Evolutionary conservation across 2,888 invertebrate species (phyloP), one percentile per base, ranked within the genome.

Genomic region (Athetis lepigone): DNA sequence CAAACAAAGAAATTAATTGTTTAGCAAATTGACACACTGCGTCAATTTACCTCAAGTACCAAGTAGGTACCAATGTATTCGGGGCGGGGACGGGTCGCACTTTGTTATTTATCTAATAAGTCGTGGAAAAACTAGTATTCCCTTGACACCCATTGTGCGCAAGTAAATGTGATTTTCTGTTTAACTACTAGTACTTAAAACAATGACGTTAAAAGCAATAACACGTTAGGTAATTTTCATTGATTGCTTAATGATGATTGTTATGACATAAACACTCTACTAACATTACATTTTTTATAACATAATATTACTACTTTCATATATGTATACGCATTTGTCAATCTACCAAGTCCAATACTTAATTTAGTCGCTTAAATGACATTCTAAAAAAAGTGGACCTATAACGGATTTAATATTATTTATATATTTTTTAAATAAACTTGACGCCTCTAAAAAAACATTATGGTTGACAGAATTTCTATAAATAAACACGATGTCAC

Each of bases 81-180:
- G 54, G 65, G 70, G 59, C 77, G 74, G 72, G 77, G 79, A 75
- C 83, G 40, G 62, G 64, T 55, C 79, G 45, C 33, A 40, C 37
- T 69, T 70, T 68, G 62, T 70, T 73, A 33, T 1, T 9, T 33
- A 72, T 77, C 60, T 74, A 75, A 72, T 72, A 78, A 75, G 47
- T 59, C 36, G 43, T 37, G 67, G 59, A 79, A 77, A 75, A 79
- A 79, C 67, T 56, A 37, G 4, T 19, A 45, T 51, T 36, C 68
- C 83, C 83, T 84, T 84, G 83, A 84, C 83, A 81, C 54, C 63
- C 52, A 75, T 77, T 66, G 67, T 60, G 56, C 50, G 73, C 69
- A 42, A 43, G 59, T 39, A 54, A 56, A 52, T 55, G 69, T 69
- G 33, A 52, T 61, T 73, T 64, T 37, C 43, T 37, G 16, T 19